Conservation (phyloP, 2,113 vertebrate species). For the Sarotherodon lohbergeri region DNA sequence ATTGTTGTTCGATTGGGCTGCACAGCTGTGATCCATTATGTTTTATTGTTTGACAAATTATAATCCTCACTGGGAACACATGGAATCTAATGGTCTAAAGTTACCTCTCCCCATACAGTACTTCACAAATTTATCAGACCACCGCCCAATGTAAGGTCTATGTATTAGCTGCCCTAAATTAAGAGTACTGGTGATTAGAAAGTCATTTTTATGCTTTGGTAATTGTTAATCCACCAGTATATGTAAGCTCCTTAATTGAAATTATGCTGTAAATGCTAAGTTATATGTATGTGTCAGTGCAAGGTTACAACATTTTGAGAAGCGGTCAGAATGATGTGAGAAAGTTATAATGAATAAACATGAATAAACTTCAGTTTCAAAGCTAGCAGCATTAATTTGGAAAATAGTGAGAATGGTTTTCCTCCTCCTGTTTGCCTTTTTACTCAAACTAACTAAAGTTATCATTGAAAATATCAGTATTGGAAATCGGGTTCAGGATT, state of each 20-base stretch:
- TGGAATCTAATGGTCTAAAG: background rate
- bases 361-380: background rate
- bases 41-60: background rate
- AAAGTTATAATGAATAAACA: background rate
- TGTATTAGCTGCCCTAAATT: background rate
- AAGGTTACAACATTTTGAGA: background rate
- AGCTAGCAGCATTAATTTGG: background rate
- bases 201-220: background rate
- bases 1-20: background rate
- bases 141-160: background rate
- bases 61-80: background rate
- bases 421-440: background rate
- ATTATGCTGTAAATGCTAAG: background rate
- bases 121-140: background rate
- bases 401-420: background rate
- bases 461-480: background rate
- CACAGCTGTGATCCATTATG: background rate
- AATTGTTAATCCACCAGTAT: background rate
- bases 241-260: background rate
- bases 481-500: background rate
- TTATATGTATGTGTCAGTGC: background rate
- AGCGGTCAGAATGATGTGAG: too few relatives aligned
- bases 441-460: background rate
- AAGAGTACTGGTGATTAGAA: background rate
- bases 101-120: background rate